Conservation (phyloP, 2,113 vertebrate genomes). For the Typhlomys cinereus region DNA sequence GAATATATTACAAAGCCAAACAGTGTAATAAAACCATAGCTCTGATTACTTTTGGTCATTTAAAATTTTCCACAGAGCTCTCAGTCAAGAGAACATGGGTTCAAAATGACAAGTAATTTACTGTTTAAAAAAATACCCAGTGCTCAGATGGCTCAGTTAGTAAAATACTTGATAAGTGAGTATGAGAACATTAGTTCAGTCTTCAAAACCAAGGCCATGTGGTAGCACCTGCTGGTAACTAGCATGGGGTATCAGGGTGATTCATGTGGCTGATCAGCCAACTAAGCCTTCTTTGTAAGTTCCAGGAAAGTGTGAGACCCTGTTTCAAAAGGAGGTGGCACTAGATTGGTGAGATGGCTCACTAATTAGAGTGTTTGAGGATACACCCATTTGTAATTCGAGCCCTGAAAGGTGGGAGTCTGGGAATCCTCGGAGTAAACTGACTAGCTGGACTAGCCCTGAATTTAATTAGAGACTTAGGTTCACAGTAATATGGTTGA, state of each 20-base stretch:
- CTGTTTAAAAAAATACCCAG: not conserved
- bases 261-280: not conserved
- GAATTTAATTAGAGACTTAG: too few relatives aligned
- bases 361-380: too few relatives aligned
- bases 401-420: too few relatives aligned
- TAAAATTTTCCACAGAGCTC: not conserved
- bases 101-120: conserved; percentile 3
- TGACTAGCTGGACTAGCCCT: too few relatives aligned
- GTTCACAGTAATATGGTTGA: too few relatives aligned
- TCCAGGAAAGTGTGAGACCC: not conserved
- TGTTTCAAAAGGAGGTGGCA: not conserved
- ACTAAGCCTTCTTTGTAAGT: too few relatives aligned
- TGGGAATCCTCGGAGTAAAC: too few relatives aligned
- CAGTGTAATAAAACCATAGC: conserved; percentile 74
- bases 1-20: too few relatives aligned
- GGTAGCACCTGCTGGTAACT: not conserved
- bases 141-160: not conserved
- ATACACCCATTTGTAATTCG: too few relatives aligned
- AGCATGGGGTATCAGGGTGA: not conserved
- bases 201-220: not conserved
- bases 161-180: not conserved
- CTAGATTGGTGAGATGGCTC: too few relatives aligned
- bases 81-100: not conserved
- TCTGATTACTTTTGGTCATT: not conserved
- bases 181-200: not conserved